Evolutionary conservation across 1,140 invertebrate genomes (phyloP), one percentile per base, ranked within the genome.

Genomic region (Diuraphis noxia): DNA sequence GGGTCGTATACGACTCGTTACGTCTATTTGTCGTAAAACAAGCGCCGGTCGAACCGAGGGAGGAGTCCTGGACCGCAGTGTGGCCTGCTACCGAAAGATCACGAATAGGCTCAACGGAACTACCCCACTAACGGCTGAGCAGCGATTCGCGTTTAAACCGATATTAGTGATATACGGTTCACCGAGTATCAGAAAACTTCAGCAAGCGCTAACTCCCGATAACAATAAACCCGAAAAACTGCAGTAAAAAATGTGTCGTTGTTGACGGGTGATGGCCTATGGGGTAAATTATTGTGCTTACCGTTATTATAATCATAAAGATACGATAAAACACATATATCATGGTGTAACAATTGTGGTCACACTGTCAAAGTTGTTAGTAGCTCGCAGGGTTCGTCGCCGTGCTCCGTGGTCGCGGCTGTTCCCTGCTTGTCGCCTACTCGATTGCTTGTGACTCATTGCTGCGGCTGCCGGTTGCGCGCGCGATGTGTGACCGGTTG

Each of bases 401-500:
- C 38, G 41, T 13, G 3, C 30, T 13, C n/a, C 3, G 82, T 40
- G 34, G 49, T 23, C 7, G 52, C 49, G 63, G 30, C 38, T 34
- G 88, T 63, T 1, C 10, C 17, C n/a, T 40, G 34, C 38, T 46
- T 43, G 56, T 34, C 38, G 21, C 25, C 40, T 46, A 40, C 46
- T n/a, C 41, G 84, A 6, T 49, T 21, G 9, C 63, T n/a, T 34
- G 88, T 91, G 89, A 91, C 89, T 91, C 89, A 82, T 40, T 91
- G 72, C 23, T 36, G 63, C 52, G 21, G 86, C 63, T 34, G 89
- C 72, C 77, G 89, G 89, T 91, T 91, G 77, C 89, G 89, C 89
- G 89, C 89, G 77, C 77, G 43, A 91, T 91, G 89, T 91, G 89
- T 91, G 89, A 91, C 89, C 77, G 89, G 89, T 91, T 91, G 89